These are phyloP conservation scores for Mesitornis unicolor DNA, from an alignment of 2,113 vertebrate genomes.

Conservation along the genomic window DNA sequence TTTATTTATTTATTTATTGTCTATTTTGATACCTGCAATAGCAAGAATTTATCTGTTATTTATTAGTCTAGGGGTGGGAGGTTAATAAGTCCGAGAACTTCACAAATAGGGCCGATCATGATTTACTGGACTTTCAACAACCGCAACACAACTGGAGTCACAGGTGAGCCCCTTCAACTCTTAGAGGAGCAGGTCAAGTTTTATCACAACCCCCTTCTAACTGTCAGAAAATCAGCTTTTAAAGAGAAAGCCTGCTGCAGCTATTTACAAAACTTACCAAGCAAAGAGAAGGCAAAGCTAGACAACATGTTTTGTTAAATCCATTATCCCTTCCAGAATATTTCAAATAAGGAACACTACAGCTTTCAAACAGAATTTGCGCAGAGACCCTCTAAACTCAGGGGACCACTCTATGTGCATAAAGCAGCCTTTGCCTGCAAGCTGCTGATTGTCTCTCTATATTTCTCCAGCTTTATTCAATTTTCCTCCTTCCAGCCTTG, in stretches of 20 bases:
- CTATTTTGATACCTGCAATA: not conserved
- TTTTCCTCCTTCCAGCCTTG: not conserved
- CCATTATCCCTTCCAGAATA: not conserved
- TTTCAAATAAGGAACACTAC: not conserved
- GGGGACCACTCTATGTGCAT: not conserved
- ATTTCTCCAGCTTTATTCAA: not conserved
- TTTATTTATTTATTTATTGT: not conserved
- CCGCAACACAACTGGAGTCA: not conserved
- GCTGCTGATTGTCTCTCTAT: not conserved
- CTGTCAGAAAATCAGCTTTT: not conserved
- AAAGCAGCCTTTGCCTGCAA: not conserved
- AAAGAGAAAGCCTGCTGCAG: not conserved
- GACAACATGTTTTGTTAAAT: not conserved
- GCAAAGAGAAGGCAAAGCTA: not conserved
- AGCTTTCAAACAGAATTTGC: not conserved
- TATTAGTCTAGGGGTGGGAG: not conserved
- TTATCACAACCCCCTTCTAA: not conserved
- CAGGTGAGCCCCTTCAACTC: not conserved
- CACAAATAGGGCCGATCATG: not conserved
- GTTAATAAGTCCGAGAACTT: not conserved
- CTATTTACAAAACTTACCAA: not conserved
- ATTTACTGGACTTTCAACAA: not conserved
- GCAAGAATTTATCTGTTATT: not conserved
- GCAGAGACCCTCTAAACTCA: not conserved
- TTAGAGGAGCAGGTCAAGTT: not conserved